Evolutionary conservation across 1,140 invertebrate genomes (phyloP).

Genomic region (Telenomus remus): DNA sequence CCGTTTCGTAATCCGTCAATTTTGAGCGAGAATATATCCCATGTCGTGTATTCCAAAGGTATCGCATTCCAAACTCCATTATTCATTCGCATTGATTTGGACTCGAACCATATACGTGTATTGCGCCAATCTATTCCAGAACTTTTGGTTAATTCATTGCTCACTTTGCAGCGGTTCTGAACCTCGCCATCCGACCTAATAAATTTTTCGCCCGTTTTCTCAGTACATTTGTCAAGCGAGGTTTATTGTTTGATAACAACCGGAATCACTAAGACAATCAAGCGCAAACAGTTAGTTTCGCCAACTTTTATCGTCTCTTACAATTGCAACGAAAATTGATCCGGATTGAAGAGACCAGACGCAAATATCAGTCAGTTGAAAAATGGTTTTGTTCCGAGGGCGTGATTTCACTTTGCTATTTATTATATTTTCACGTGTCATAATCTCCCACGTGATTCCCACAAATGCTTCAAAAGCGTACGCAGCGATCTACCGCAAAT

Average conservation of each 20-base stretch:
- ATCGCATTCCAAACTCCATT: slow-evolving; percentile 3
- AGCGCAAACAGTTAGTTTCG: no score
- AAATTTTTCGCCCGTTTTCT: slow-evolving; percentile 1
- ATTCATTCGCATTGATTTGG: slow-evolving; percentile 1
- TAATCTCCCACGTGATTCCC: slow-evolving; percentile 1
- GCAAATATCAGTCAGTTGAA: no score
- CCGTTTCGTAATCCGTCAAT: no score
- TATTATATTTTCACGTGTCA: not conserved
- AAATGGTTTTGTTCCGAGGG: no score
- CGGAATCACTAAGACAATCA: no score
- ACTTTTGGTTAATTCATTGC: slow-evolving; percentile 4
- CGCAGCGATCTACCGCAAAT: slow-evolving; percentile 34
- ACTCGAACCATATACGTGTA: slow-evolving; percentile 1
- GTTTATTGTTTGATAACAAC: no score
- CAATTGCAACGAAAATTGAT: no score
- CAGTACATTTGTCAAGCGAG: no score
- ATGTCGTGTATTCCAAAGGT: not conserved
- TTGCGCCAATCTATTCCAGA: not conserved
- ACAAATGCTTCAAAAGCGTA: not conserved
- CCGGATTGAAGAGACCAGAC: no score
- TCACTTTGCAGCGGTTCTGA: slow-evolving; percentile 7
- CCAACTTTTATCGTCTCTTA: no score
- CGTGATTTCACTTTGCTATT: not conserved
- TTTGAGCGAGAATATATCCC: no score
- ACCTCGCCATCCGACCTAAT: slow-evolving; percentile 4